Conservation (phyloP, 2,888 invertebrate species). For the Amblyjoppa fuscipennis region DNA sequence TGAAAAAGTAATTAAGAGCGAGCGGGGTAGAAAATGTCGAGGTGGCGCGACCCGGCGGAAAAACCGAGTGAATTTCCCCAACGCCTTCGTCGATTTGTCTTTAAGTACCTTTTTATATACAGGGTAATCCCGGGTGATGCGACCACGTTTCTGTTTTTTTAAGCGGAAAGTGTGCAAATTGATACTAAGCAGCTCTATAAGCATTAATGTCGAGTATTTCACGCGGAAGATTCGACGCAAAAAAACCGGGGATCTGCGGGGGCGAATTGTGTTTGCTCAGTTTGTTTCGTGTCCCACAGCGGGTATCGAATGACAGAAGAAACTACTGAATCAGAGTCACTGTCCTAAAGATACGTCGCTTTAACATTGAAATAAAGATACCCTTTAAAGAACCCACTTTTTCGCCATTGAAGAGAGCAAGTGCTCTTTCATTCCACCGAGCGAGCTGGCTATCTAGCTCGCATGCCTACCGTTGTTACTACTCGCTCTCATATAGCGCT, state of each 20-base stretch:
- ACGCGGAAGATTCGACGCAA: no score
- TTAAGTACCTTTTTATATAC: neutral
- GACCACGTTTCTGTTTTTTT: neutral
- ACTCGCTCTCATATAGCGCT: slow-evolving; percentile 53
- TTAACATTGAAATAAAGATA: slow-evolving; percentile 54
- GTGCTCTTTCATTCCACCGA: slow-evolving; percentile 55
- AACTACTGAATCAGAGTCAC: neutral
- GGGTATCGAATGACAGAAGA: neutral
- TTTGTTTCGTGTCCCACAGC: no score
- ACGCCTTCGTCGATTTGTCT: neutral
- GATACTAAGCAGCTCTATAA: no score
- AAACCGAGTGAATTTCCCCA: neutral
- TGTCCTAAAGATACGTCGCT: slow-evolving; percentile 38
- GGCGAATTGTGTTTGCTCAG: no score
- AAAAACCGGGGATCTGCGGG: no score
- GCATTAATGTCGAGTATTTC: no score
- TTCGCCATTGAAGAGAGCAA: slow-evolving; percentile 61
- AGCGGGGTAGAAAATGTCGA: slow-evolving; percentile 11
- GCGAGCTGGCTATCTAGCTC: slow-evolving; percentile 6
- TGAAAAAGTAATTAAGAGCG: slow-evolving; percentile 67
- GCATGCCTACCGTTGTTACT: slow-evolving; percentile 51
- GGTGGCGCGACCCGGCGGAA: neutral
- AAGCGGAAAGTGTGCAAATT: no score
- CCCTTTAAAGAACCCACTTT: slow-evolving; percentile 74
- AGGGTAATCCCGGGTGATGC: neutral